A percentile compares a stretch with the other conserved stretches of the same genome.
Conservation (phyloP, 2,888 invertebrate species). For the Agriopis marginaria region DNA sequence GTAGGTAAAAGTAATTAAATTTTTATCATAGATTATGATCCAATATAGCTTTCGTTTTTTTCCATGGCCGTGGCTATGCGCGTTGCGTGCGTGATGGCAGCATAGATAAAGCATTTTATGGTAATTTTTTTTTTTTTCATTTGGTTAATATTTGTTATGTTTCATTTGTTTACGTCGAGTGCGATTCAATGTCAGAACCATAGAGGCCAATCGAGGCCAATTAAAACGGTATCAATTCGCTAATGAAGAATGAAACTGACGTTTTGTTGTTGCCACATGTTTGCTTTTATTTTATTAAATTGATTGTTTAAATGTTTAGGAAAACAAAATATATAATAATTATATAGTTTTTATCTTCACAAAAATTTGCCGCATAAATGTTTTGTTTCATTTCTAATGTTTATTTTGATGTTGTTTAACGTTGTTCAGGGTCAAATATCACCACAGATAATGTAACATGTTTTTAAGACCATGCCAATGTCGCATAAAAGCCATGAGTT, state of each 20-base stretch:
- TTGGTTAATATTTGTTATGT: slow-evolving; percentile 54
- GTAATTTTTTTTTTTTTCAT: slow-evolving; percentile 56
- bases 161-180: slow-evolving; percentile 62
- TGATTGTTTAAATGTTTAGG: not conserved
- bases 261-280: not conserved
- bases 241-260: slow-evolving; percentile 32
- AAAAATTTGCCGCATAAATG: no score
- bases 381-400: no score
- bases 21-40: slow-evolving; percentile 71
- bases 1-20: slow-evolving; percentile 53
- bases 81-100: slow-evolving; percentile 69
- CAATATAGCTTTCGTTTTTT: slow-evolving; percentile 63
- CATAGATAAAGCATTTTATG: slow-evolving; percentile 66
- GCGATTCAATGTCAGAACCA: slow-evolving; percentile 48
- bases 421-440: no score
- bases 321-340: no score
- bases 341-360: no score
- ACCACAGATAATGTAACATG: no score
- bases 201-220: slow-evolving; percentile 46
- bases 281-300: no score
- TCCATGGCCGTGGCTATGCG: slow-evolving; percentile 59
- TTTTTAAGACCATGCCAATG: no score
- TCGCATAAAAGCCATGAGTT: no score
- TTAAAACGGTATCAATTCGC: slow-evolving; percentile 45
- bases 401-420: no score